Base-by-base conservation (phyloP, 1,140 invertebrate genomes). In the Nixonia krombeini region DNA sequence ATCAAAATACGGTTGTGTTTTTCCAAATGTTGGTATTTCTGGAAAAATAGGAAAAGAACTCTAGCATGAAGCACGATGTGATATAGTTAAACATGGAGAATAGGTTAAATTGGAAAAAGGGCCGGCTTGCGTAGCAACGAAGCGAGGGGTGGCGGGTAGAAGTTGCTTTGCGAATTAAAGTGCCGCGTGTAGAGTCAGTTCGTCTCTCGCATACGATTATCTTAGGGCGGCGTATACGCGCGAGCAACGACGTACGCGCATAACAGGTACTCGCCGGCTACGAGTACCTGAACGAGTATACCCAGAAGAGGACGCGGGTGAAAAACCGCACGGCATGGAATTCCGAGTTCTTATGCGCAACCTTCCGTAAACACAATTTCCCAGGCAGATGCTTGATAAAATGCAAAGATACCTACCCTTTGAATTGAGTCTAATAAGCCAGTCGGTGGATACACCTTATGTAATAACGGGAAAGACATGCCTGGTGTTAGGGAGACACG, bases 321-420 rank as follows among this genome's bases (percentile, higher is more conserved):
- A 73, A 73, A 72, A 72, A 67, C 37, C 56, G 41, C 42, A 28
- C 49, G 55, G 59, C 44, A 56, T 49, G 51, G 59, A 68, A 73
- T 66, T 69, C 65, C 51, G 46, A 57, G 73, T 73, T 74, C 44
- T 64, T 63, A 68, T 71, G 68, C 52, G 64, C 63, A 66, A 71
- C 65, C 66, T 72, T 70, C 62, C 52, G 71, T 58, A 71, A 76
- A 73, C 63, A 72, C 66, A 61, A 72, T 72, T 76, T 73, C 59
- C 61, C 37, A 70, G 65, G 66, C 72, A 75, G 71, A 75, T 78
- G 68, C 46, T 53, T 64, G 72, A 78, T 78, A 74, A 76, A 79
- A 78, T 73, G 70, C 49, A 71, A 72, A 68, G 72, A 75, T 75
- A 73, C 49, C 58, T 64, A 62, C 65, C 58, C 59, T 73, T 53